Conservation (phyloP, 2,888 invertebrate species). For the Hanleya hanleyi region DNA sequence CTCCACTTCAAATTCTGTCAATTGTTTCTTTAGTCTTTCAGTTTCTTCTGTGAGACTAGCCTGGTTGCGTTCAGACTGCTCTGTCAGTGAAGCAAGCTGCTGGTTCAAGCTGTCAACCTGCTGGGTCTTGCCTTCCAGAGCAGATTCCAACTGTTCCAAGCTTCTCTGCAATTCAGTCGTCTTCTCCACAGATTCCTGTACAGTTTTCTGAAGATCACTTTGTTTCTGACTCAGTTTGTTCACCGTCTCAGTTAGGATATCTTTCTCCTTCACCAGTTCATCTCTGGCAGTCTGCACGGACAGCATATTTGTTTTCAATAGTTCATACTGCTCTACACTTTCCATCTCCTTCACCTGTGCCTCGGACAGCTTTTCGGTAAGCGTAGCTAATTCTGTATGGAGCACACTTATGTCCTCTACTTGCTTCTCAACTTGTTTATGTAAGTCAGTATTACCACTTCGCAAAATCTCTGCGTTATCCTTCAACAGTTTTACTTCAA, state of each 20-base stretch:
- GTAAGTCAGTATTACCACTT: too few relatives aligned
- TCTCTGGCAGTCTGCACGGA: background rate
- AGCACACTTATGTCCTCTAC: conserved; percentile 7
- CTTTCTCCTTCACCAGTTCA: background rate
- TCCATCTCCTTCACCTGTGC: background rate
- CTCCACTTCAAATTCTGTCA: conserved; percentile 12
- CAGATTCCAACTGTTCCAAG: background rate
- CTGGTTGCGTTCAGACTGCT: conserved; percentile 17
- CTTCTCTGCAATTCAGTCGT: background rate
- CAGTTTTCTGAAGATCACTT: background rate
- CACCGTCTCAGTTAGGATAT: background rate
- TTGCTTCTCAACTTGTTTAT: background rate
- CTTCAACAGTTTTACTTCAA: background rate
- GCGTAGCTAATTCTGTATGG: background rate
- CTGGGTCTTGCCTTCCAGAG: background rate
- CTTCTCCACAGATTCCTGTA: background rate
- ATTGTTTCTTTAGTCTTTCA: conserved; percentile 5
- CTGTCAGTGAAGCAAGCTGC: conserved; percentile 2
- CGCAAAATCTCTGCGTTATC: too few relatives aligned
- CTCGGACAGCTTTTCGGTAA: background rate
- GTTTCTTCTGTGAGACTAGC: background rate
- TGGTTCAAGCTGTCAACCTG: background rate
- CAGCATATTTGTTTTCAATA: background rate
- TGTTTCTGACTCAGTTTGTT: background rate
- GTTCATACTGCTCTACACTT: background rate